Evolutionary conservation across 2,797 vertebrate species (phyloP).

Genomic region (Gallirallus australis): DNA sequence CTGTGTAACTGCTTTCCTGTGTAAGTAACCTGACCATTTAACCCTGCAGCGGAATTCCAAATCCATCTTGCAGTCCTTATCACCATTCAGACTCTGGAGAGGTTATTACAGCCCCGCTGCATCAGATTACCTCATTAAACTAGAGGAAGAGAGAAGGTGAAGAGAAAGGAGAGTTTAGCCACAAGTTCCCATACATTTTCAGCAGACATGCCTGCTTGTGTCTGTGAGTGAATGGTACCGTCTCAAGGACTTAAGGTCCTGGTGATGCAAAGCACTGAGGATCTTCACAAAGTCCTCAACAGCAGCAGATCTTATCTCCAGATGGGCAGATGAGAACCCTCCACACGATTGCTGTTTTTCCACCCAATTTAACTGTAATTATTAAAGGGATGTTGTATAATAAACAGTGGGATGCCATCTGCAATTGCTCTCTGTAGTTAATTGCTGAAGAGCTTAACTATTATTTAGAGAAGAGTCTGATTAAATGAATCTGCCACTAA

Average conservation of each 20-base stretch:
- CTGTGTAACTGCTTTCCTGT: background rate
- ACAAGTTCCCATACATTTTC: background rate
- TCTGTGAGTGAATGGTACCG: background rate
- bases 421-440: background rate
- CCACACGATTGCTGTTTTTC: background rate
- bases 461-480: slow-evolving; percentile 10
- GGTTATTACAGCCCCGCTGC: background rate
- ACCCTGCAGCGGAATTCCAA: background rate
- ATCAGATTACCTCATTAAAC: background rate
- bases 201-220: background rate
- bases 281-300: background rate
- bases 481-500: slow-evolving; percentile 28
- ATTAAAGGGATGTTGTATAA: background rate
- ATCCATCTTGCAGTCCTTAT: background rate
- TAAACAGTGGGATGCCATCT: background rate
- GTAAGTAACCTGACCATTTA: background rate
- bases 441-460: background rate
- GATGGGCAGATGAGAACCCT: background rate
- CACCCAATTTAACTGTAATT: background rate
- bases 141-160: background rate
- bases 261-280: background rate
- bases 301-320: background rate
- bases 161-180: background rate
- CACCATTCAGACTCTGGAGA: background rate
- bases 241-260: background rate